Conservation (phyloP, 64 coral and sea anemone genomes). For the Stylophora pistillata region DNA sequence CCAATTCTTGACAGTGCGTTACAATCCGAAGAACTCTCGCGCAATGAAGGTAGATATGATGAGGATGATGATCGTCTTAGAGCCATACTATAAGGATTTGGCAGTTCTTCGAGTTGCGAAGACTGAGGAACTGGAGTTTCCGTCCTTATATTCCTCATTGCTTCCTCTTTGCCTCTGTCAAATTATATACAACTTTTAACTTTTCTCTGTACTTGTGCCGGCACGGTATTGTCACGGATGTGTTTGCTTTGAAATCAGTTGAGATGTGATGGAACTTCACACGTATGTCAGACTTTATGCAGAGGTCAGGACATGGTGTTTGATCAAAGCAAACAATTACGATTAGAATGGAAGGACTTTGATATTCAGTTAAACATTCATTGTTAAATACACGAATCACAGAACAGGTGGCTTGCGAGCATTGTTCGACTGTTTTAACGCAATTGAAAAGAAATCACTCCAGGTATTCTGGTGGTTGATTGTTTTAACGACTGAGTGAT, state of each 20-base stretch:
- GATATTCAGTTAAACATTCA: background rate
- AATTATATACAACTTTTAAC: background rate
- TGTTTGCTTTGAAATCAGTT: background rate
- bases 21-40: conserved; percentile 11
- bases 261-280: background rate
- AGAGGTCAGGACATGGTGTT: background rate
- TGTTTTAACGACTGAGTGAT: background rate
- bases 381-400: background rate
- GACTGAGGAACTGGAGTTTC: background rate
- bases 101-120: background rate
- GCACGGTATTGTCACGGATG: background rate
- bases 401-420: background rate
- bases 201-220: background rate
- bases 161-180: no score
- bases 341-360: background rate
- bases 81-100: background rate
- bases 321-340: background rate
- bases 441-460: background rate
- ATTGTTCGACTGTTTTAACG: background rate
- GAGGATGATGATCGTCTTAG: background rate
- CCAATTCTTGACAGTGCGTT: background rate
- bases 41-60: conserved; percentile 7
- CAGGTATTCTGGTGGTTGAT: background rate
- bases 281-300: background rate
- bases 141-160: background rate